Percentiles rank a stretch among this genome's conserved stretches.
phyloP scores from a whole-genome alignment of 2,797 vertebrate genomes.

The Onychomys arenicola region DNA sequence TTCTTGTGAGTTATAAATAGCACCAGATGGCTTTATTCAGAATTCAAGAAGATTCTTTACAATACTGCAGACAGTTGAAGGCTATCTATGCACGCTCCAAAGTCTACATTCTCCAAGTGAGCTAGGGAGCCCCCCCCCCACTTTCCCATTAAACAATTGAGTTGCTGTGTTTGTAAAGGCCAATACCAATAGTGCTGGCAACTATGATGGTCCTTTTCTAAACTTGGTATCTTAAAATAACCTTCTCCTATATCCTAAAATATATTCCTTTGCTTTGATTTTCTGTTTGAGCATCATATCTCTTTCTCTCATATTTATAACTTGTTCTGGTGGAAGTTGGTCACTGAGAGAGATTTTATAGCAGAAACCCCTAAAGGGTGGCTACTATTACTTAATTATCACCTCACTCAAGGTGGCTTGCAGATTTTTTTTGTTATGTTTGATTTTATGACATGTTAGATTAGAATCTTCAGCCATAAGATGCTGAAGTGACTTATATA shows the following conservation, averaged over 20 bases:
- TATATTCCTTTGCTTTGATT: neutral
- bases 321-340: neutral
- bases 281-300: neutral
- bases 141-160: neutral
- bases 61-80: neutral
- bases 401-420: neutral
- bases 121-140: neutral
- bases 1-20: conserved; percentile 34
- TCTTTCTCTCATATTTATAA: neutral
- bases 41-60: conserved; percentile 26
- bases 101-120: neutral
- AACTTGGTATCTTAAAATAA: neutral
- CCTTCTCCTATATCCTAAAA: neutral
- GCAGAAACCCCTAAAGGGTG: neutral
- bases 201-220: neutral
- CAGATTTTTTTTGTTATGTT: neutral
- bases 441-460: neutral
- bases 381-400: conserved; percentile 1
- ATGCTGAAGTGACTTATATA: neutral
- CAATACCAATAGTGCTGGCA: neutral
- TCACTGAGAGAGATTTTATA: neutral
- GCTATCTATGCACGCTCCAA: neutral
- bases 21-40: conserved; percentile 38
- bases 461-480: neutral
- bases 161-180: neutral